Conservation (phyloP, 2,113 vertebrate species). For the Osmerus mordax region DNA sequence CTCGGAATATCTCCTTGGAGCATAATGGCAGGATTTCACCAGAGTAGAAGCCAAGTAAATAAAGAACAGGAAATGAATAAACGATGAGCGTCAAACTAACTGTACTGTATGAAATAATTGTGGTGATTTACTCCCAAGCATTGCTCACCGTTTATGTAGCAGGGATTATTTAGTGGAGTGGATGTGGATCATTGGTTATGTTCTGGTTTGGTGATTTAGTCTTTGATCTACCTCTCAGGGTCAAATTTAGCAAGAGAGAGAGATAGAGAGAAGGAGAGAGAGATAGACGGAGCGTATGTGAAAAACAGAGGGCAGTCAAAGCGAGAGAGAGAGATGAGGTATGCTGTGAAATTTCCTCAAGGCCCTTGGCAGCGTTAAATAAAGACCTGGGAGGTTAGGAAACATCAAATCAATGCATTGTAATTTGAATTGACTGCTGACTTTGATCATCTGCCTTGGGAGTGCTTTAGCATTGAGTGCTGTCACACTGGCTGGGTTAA, state of each 20-base stretch:
- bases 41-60: constrained; percentile 61
- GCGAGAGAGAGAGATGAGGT: neutral
- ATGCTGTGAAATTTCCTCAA: constrained; percentile 59
- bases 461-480: constrained; percentile 74
- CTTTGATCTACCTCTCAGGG: too few relatives aligned
- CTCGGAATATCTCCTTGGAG: constrained; percentile 59
- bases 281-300: too few relatives aligned
- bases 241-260: too few relatives aligned
- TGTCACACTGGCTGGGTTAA: constrained; percentile 59
- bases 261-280: too few relatives aligned
- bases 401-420: constrained; percentile 77
- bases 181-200: too few relatives aligned
- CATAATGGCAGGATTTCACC: constrained; percentile 57
- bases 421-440: constrained; percentile 80
- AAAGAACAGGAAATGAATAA: constrained; percentile 65
- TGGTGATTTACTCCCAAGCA: constrained; percentile 62
- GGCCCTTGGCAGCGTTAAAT: constrained; percentile 71
- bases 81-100: constrained; percentile 67
- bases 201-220: too few relatives aligned
- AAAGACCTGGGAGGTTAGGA: constrained; percentile 75
- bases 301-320: too few relatives aligned
- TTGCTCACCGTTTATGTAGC: constrained; percentile 40
- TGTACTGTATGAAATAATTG: constrained; percentile 55
- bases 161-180: neutral
- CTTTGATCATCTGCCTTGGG: constrained; percentile 78